A percentile compares a stretch with the other conserved stretches of the same genome.
phyloP scores from a whole-genome alignment of 2,113 vertebrate genomes.

The Callopanchax toddi region DNA sequence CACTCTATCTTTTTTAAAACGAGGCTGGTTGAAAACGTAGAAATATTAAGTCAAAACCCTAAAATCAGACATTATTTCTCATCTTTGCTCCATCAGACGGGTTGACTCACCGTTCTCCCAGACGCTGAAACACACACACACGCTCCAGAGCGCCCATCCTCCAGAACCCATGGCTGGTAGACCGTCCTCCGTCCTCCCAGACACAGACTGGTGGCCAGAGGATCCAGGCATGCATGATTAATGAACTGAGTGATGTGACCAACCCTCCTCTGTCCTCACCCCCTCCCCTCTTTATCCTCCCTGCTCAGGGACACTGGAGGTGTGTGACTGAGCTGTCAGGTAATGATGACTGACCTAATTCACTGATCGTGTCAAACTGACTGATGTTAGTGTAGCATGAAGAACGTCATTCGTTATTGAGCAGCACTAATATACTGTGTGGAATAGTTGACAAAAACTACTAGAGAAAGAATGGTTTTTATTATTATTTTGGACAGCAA shows the following conservation, averaged over 20 bases:
- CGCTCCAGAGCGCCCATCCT: conserved; percentile 60
- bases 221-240: conserved; percentile 72
- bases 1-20: no score
- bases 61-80: neutral
- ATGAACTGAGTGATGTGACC: conserved; percentile 59
- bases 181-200: conserved; percentile 6
- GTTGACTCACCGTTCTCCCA: conserved; percentile 70
- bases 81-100: neutral
- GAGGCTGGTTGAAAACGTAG: neutral
- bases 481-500: no score
- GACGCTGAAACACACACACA: conserved; percentile 55
- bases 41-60: neutral
- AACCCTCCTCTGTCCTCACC: conserved; percentile 23
- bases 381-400: no score
- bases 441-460: no score
- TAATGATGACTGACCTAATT: no score
- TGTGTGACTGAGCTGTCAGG: no score
- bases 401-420: no score
- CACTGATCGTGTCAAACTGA: no score
- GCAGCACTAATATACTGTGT: no score
- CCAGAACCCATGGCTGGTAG: conserved; percentile 66
- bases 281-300: conserved; percentile 4
- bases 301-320: neutral
- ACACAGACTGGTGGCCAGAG: conserved; percentile 29
- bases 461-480: no score